Evolutionary conservation across 2,797 vertebrate species (phyloP).

Genomic region (Hirundo rustica): DNA sequence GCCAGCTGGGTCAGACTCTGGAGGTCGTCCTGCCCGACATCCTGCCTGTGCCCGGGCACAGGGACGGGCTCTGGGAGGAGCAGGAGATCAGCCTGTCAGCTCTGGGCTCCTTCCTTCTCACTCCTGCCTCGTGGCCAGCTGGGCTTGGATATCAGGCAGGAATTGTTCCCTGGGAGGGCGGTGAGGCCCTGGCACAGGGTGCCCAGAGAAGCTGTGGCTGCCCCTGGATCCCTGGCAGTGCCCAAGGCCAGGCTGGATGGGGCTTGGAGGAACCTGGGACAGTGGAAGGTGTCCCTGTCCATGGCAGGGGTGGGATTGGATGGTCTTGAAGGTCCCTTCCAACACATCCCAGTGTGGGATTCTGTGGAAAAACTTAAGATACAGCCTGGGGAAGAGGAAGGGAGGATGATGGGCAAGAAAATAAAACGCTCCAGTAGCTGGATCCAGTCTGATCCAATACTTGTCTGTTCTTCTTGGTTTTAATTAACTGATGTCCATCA

Average conservation of each 20-base stretch:
- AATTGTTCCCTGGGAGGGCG: accelerated
- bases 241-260: accelerated
- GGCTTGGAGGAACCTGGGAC: neutral
- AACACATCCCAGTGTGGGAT: neutral
- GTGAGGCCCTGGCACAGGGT: neutral
- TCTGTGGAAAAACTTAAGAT: neutral
- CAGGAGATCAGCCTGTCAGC: neutral
- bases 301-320: accelerated
- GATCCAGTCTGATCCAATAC: neutral
- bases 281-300: neutral
- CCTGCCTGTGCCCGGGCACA: neutral
- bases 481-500: neutral
- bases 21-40: neutral
- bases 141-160: neutral
- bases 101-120: neutral
- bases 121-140: neutral
- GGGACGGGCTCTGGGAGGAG: neutral
- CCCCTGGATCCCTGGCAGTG: neutral
- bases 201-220: neutral
- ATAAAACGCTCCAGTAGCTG: neutral
- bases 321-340: accelerated
- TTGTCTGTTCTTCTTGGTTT: neutral
- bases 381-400: neutral
- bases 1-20: neutral
- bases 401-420: neutral